Conservation (phyloP, 2,888 invertebrate species). For the Mythimna impura region DNA sequence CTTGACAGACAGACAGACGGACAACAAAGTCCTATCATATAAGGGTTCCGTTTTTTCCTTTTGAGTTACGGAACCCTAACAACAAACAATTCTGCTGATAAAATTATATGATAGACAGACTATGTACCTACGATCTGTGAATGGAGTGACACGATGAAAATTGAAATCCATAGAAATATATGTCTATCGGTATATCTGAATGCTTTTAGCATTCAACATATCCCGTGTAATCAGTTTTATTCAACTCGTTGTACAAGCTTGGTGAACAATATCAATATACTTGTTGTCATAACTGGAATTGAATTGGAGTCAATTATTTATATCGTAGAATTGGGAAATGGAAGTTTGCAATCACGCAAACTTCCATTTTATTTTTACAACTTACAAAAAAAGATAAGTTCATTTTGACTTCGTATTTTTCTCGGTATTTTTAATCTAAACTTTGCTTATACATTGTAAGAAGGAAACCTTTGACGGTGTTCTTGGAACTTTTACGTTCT, state of each 20-base stretch:
- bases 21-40: too few species aligned
- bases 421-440: slow-evolving; percentile 29
- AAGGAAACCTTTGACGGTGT: slow-evolving; percentile 6
- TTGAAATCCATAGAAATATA: not conserved
- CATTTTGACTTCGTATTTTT: slow-evolving; percentile 5
- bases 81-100: not conserved
- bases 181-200: not conserved
- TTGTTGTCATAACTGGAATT: slow-evolving; percentile 6
- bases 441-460: not conserved
- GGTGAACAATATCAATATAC: slow-evolving; percentile 5
- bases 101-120: not conserved
- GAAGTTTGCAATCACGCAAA: not conserved
- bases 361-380: not conserved
- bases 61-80: too few species aligned
- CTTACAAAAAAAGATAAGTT: slow-evolving; percentile 6
- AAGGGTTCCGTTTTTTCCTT: too few species aligned
- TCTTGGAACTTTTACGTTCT: slow-evolving; percentile 9
- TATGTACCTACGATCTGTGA: not conserved
- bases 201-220: not conserved
- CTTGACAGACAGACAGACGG: too few species aligned
- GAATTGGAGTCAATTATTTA: slow-evolving; percentile 17
- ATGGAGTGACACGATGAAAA: not conserved
- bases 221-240: slow-evolving; percentile 4
- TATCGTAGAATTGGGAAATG: not conserved
- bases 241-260: slow-evolving; percentile 4